Conservation (phyloP, 2,888 invertebrate species). For the Sphinx pinastri region DNA sequence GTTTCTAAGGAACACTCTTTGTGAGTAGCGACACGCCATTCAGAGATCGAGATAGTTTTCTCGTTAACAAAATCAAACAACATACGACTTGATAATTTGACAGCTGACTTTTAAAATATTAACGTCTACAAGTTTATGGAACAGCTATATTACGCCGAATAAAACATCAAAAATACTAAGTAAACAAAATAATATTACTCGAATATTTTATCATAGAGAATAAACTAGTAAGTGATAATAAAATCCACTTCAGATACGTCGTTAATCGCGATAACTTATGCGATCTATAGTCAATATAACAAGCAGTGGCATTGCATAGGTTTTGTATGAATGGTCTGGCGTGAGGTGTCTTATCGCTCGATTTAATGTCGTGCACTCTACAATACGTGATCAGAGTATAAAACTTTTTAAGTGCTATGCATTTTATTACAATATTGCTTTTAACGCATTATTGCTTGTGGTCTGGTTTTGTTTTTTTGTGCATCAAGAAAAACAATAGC, state of each 20-base stretch:
- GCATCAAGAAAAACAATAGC: too few relatives aligned
- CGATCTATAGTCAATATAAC: conserved; percentile 8
- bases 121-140: neutral
- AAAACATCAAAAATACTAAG: neutral
- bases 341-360: conserved; percentile 13
- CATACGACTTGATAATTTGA: too few relatives aligned
- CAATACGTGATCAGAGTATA: conserved; percentile 15
- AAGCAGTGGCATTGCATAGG: neutral
- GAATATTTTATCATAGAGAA: neutral
- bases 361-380: conserved; percentile 17
- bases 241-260: conserved; percentile 1
- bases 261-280: neutral
- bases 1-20: too few relatives aligned
- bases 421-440: conserved; percentile 37
- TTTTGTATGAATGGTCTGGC: neutral
- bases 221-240: neutral
- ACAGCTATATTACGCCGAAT: neutral
- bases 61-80: too few relatives aligned
- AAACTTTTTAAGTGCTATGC: conserved; percentile 11
- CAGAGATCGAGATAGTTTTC: too few relatives aligned
- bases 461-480: neutral
- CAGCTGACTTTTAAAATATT: too few relatives aligned
- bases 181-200: neutral
- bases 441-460: conserved; percentile 29
- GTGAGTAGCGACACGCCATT: too few relatives aligned